Conservation (phyloP, 37 sponge, comb jelly and placozoan genomes). For the Halisarca cf. caerulea region DNA sequence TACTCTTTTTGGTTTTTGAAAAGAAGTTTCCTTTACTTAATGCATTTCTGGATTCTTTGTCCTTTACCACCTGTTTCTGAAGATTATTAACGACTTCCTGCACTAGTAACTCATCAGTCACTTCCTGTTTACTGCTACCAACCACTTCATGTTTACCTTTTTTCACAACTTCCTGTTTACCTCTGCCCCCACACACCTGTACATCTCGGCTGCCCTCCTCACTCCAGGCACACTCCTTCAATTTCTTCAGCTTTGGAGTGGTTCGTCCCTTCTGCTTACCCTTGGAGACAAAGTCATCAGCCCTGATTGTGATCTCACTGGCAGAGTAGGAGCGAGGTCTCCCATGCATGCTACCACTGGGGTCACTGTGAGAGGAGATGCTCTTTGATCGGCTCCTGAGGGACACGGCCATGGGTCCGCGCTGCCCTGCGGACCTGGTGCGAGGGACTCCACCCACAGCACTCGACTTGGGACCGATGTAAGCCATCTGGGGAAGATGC, state of each 20-base stretch:
- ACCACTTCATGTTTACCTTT: too few relatives aligned
- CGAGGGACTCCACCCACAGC: not conserved
- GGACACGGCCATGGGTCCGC: constrained; percentile 2
- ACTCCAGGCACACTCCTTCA: constrained; percentile 12
- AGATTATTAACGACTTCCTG: too few relatives aligned
- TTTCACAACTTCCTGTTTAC: too few relatives aligned
- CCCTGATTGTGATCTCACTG: not conserved
- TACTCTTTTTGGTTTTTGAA: too few relatives aligned
- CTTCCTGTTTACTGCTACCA: too few relatives aligned
- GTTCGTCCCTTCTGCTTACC: too few relatives aligned
- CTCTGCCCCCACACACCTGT: too few relatives aligned
- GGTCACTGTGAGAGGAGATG: not conserved
- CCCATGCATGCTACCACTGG: not conserved
- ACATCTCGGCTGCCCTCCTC: not conserved
- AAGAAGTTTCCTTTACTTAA: too few relatives aligned
- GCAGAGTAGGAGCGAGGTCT: constrained; percentile 20
- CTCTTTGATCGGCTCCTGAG: constrained; percentile 9
- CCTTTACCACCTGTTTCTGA: too few relatives aligned
- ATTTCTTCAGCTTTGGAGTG: not conserved
- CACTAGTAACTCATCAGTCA: too few relatives aligned
- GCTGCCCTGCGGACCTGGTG: not conserved
- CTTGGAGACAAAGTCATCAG: constrained; percentile 4
- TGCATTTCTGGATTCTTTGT: too few relatives aligned
- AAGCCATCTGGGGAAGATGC: not conserved
- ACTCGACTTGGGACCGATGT: not conserved